Evolutionary conservation across 2,888 invertebrate species (phyloP).

Genomic region (Pollenia labialis): DNA sequence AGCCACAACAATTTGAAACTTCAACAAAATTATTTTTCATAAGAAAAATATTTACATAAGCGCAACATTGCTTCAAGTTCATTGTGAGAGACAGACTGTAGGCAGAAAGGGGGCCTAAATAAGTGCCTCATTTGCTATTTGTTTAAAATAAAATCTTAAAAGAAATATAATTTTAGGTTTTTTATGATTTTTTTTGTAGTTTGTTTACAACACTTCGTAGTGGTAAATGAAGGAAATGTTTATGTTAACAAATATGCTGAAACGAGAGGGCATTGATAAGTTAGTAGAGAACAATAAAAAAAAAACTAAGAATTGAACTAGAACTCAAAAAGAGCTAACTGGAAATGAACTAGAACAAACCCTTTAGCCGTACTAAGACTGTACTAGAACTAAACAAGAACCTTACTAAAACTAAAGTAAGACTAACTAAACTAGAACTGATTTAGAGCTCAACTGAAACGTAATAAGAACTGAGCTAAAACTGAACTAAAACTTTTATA

Average conservation of each 20-base stretch:
- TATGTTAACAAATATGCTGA: neutral
- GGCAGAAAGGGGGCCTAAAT: neutral
- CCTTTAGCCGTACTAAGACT: too few relatives aligned
- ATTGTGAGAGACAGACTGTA: neutral
- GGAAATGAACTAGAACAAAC: too few relatives aligned
- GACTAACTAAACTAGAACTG: too few relatives aligned
- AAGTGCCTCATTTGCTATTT: neutral
- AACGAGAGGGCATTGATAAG: conserved; percentile 7
- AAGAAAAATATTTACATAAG: conserved; percentile 37
- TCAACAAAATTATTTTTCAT: neutral
- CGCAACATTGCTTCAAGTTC: conserved; percentile 59
- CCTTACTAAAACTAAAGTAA: too few relatives aligned
- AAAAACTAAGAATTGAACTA: neutral
- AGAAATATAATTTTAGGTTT: neutral
- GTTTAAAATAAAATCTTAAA: neutral
- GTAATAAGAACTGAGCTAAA: too few relatives aligned
- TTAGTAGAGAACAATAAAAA: neutral
- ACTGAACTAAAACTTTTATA: too few relatives aligned
- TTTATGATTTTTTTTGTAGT: neutral
- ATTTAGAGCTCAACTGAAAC: too few relatives aligned
- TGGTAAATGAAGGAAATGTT: neutral
- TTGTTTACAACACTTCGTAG: conserved; percentile 21
- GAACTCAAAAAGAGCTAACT: neutral
- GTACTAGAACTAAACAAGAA: too few relatives aligned
- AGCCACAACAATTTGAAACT: neutral